These are phyloP conservation scores for Parapristionchus giblindavisi DNA, from an alignment of 2,888 invertebrate genomes.

Conservation along the genomic window DNA sequence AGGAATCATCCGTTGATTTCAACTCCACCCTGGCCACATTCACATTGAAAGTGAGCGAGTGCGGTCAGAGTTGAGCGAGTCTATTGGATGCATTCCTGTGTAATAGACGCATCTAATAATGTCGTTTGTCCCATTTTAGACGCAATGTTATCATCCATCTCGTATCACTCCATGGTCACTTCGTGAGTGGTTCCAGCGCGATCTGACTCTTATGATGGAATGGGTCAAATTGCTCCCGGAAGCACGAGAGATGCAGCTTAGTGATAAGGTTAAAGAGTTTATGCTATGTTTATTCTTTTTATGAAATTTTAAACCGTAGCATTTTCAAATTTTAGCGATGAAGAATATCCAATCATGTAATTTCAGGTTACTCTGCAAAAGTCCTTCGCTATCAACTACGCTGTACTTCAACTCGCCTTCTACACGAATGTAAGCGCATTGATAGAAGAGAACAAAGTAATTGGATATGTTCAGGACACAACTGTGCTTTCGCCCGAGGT, in stretches of 20 bases:
- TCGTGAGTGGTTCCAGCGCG: constrained; percentile 57
- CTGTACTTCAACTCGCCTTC: constrained; percentile 55
- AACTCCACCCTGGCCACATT: too few relatives aligned
- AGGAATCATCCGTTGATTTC: too few relatives aligned
- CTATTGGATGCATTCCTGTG: too few relatives aligned
- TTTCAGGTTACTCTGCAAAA: constrained; percentile 59
- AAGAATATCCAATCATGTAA: background rate
- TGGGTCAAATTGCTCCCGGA: constrained; percentile 58
- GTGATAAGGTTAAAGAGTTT: constrained; percentile 50
- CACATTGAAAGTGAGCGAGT: too few relatives aligned
- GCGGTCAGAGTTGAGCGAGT: too few relatives aligned
- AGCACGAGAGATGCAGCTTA: constrained; percentile 47
- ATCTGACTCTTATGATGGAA: constrained; percentile 58
- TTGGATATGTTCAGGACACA: background rate
- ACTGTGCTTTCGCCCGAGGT: background rate
- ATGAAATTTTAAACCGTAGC: too few relatives aligned
- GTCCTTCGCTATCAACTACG: constrained; percentile 54
- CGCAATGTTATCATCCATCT: background rate
- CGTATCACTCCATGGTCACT: constrained; percentile 44
- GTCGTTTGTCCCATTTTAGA: background rate
- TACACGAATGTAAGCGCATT: constrained; percentile 42
- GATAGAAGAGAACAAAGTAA: background rate
- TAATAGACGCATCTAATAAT: too few relatives aligned
- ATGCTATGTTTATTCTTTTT: background rate
- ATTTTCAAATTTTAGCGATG: background rate